phyloP scores from a whole-genome alignment of 2,888 invertebrate genomes.

The Strigamia transsilvanica region DNA sequence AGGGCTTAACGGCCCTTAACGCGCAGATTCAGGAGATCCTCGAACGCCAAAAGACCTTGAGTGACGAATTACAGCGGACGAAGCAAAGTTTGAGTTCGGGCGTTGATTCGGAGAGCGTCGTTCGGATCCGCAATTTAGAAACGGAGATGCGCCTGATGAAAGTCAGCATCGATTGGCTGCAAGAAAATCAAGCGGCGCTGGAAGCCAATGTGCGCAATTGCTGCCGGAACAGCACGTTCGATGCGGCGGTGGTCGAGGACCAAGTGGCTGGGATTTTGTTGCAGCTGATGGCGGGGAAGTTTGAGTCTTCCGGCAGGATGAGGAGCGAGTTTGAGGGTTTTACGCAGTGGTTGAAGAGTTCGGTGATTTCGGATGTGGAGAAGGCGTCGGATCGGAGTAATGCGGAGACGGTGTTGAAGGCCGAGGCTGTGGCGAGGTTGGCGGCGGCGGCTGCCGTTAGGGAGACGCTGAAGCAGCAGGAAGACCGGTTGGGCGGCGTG shows the following conservation, averaged over 20 bases:
- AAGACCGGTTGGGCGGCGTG: not conserved
- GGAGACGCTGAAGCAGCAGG: conserved; percentile 14
- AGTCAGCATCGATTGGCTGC: conserved; percentile 2
- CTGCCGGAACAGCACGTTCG: conserved; percentile 53
- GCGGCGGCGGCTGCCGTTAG: conserved; percentile 18
- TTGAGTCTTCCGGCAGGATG: not conserved
- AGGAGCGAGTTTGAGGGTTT: conserved; percentile 29
- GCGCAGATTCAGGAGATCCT: not conserved
- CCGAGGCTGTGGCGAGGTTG: not conserved
- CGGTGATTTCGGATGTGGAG: not conserved
- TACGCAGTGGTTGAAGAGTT: conserved; percentile 40
- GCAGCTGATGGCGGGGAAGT: conserved; percentile 7
- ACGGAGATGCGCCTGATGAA: not conserved
- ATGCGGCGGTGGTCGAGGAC: conserved; percentile 51
- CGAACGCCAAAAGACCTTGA: not conserved
- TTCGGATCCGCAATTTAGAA: not conserved
- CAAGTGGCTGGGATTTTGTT: conserved; percentile 48
- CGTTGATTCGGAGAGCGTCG: not conserved
- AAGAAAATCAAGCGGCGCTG: conserved; percentile 33
- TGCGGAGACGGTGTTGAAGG: not conserved
- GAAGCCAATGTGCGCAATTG: conserved; percentile 51
- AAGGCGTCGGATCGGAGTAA: not conserved
- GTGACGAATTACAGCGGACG: not conserved
- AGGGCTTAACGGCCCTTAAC: not conserved
- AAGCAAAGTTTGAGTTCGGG: not conserved